Percentiles rank a stretch among this genome's conserved stretches.
phyloP scores from a whole-genome alignment of 2,888 invertebrate genomes.

The Aphodius granarius region DNA sequence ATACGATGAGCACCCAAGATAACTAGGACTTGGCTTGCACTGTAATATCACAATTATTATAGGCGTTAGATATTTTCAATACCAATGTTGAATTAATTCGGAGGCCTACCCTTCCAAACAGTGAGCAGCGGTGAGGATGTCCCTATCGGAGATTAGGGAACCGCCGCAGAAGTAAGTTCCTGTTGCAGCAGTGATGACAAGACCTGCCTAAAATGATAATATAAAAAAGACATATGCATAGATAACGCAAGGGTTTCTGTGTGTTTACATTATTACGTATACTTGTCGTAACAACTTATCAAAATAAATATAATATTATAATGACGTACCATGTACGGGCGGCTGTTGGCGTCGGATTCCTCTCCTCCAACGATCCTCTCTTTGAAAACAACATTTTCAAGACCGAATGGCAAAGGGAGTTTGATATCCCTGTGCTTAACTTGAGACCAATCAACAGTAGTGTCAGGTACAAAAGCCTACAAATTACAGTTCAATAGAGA shows the following conservation, averaged over 20 bases:
- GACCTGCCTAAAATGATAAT: constrained; percentile 24
- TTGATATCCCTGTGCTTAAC: constrained; percentile 3
- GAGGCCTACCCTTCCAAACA: constrained; percentile 42
- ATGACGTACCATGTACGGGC: constrained; percentile 3
- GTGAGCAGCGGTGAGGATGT: constrained; percentile 60
- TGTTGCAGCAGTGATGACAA: constrained; percentile 26
- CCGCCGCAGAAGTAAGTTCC: constrained; percentile 59
- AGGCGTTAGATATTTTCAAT: background rate
- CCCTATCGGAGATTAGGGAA: constrained; percentile 54
- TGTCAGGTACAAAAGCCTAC: constrained; percentile 2
- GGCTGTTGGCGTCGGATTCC: background rate
- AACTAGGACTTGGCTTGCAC: constrained; percentile 36
- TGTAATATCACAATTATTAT: constrained; percentile 47
- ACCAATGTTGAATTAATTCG: background rate
- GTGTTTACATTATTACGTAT: no score
- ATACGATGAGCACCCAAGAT: constrained; percentile 43
- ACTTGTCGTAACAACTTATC: no score
- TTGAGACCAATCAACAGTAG: constrained; percentile 14
- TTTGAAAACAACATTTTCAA: background rate
- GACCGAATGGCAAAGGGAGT: background rate
- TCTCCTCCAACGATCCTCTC: constrained; percentile 11
- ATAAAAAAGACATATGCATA: no score
- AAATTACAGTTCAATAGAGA: no score
- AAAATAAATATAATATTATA: background rate
- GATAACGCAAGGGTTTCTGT: no score